A percentile compares a stretch with the other conserved stretches of the same genome.
phyloP scores from a whole-genome alignment of 2,888 invertebrate species.

The Imbricaverruca yamaguchii region DNA sequence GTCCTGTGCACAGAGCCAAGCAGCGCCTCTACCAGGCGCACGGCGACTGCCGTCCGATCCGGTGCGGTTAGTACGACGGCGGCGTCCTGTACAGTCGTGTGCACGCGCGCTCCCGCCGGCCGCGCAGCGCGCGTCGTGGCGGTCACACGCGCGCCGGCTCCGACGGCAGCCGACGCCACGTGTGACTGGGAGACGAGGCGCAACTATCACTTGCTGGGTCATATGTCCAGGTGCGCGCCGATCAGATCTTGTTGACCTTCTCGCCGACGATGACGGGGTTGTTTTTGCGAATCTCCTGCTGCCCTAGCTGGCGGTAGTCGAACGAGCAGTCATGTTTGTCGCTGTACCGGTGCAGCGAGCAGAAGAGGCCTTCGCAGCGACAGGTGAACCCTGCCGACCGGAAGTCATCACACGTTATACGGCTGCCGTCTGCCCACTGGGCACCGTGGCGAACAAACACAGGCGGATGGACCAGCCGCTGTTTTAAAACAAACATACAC shows the following conservation, averaged over 20 bases:
- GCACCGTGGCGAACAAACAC: too few species aligned
- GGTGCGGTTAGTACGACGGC: conserved; percentile 37
- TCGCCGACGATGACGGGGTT: conserved; percentile 98
- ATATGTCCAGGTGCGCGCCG: too few species aligned
- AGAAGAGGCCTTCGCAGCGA: conserved; percentile 96
- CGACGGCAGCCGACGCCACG: too few species aligned
- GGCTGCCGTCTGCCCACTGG: too few species aligned
- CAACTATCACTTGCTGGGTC: too few species aligned
- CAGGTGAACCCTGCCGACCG: conserved; percentile 81
- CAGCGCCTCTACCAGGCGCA: not conserved
- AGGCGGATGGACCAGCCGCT: too few species aligned
- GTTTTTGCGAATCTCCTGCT: conserved; percentile 97
- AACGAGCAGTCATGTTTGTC: conserved; percentile 98
- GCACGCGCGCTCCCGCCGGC: conserved; percentile 46
- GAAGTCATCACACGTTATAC: not conserved
- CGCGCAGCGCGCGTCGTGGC: conserved; percentile 55
- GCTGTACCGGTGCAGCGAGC: conserved; percentile 97
- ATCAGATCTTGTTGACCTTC: conserved; percentile 98
- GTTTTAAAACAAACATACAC: too few species aligned
- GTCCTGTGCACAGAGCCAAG: not conserved
- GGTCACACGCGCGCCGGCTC: conserved; percentile 44
- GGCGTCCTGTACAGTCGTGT: conserved; percentile 48
- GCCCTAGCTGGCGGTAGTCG: conserved; percentile 96
- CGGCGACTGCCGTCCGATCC: not conserved
- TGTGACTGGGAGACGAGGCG: too few species aligned